Evolutionary conservation across 2,888 invertebrate species (phyloP).

Genomic region (Pristionchus arcanus): DNA sequence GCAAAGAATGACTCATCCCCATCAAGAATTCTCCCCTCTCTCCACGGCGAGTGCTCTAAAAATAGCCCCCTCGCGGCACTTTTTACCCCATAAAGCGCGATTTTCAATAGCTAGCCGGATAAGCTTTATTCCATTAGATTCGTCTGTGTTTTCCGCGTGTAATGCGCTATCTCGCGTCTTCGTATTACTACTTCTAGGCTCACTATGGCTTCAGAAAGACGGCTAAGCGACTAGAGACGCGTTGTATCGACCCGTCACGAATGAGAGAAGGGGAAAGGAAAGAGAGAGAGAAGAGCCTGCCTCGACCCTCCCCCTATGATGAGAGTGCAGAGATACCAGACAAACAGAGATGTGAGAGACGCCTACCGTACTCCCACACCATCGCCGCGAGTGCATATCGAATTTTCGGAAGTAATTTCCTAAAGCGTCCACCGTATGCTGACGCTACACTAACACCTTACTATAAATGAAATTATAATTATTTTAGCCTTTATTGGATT

Average conservation of each 20-base stretch:
- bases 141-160: neutral
- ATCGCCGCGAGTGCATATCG: neutral
- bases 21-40: constrained; percentile 23
- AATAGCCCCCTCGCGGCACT: constrained; percentile 35
- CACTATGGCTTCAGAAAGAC: constrained; percentile 13
- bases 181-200: constrained; percentile 15
- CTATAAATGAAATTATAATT: neutral
- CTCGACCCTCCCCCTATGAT: constrained; percentile 19
- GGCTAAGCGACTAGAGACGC: constrained; percentile 19
- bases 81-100: constrained; percentile 36
- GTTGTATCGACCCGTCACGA: constrained; percentile 34
- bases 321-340: constrained; percentile 31
- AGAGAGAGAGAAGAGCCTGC: constrained; percentile 14
- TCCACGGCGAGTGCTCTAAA: constrained; percentile 36
- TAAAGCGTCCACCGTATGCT: neutral
- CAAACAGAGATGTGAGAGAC: constrained; percentile 2
- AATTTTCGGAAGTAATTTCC: neutral
- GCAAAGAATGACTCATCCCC: constrained; percentile 41
- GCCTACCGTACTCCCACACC: neutral
- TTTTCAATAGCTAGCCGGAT: neutral
- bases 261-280: constrained; percentile 35
- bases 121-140: neutral
- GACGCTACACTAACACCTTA: neutral
- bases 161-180: neutral
- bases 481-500: no score